Percentiles rank a stretch among this genome's conserved stretches.
Conservation (phyloP, 2,797 vertebrate species). For the Lepidocolaptes lacrymiger region DNA sequence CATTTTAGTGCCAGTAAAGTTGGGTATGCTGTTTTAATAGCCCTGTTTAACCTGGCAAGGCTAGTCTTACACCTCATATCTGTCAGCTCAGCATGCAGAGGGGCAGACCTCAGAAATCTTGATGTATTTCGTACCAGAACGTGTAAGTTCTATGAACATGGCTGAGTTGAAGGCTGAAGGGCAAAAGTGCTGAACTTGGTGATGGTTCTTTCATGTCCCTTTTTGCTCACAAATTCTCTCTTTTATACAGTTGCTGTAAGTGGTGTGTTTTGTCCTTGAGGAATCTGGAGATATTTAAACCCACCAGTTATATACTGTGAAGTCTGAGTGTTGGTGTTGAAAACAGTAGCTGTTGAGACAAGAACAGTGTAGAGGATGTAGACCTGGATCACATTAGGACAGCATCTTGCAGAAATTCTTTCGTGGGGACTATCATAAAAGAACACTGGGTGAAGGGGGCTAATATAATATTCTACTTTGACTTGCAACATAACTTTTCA, state of each 20-base stretch:
- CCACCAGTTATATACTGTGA: not conserved
- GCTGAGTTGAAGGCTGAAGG: not conserved
- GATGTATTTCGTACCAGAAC: not conserved
- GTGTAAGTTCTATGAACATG: not conserved
- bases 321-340: not conserved
- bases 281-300: not conserved
- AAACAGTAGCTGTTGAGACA: constrained; percentile 25
- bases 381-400: constrained; percentile 52
- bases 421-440: constrained; percentile 11
- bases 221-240: not conserved
- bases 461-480: constrained; percentile 5
- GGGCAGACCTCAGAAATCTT: constrained; percentile 49
- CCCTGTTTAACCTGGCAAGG: constrained; percentile 66
- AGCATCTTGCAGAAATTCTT: constrained; percentile 42
- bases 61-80: constrained; percentile 65
- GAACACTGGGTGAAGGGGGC: not conserved
- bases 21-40: constrained; percentile 66
- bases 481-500: constrained; percentile 18
- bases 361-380: not conserved
- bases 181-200: not conserved
- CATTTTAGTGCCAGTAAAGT: constrained; percentile 68
- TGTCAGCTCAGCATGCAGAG: constrained; percentile 57
- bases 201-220: not conserved
- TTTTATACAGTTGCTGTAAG: not conserved
- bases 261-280: not conserved